Evolutionary conservation across 2,113 vertebrate species (phyloP).

Genomic region (Cathartes aura): DNA sequence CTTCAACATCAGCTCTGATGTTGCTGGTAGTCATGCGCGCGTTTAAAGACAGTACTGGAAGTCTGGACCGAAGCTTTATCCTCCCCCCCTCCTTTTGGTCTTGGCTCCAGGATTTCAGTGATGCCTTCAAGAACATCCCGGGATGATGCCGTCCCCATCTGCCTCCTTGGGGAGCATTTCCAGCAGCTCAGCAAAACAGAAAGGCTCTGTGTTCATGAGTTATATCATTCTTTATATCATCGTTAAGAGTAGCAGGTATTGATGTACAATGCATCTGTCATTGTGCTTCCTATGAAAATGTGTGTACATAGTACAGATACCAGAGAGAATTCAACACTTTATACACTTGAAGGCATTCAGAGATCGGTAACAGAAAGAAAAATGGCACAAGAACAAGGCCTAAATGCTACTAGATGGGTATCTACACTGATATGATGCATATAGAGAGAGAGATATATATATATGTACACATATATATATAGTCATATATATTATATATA

Average conservation of each 20-base stretch:
- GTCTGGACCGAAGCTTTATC: not conserved
- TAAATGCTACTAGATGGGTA: constrained; percentile 70
- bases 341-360: constrained; percentile 86
- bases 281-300: constrained; percentile 88
- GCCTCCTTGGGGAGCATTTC: not conserved
- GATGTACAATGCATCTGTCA: constrained; percentile 86
- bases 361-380: constrained; percentile 65
- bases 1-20: not conserved
- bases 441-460: constrained; percentile 64
- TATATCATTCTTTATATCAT: constrained; percentile 83
- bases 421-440: constrained; percentile 73
- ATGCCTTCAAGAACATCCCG: not conserved
- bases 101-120: not conserved
- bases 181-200: constrained; percentile 42
- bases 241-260: constrained; percentile 79
- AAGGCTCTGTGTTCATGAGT: constrained; percentile 45
- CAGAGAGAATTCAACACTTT: constrained; percentile 82
- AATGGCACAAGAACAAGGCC: constrained; percentile 75
- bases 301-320: constrained; percentile 87
- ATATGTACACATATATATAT: constrained; percentile 75
- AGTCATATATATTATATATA: constrained; percentile 83
- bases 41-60: accelerated
- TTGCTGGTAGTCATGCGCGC: accelerated
- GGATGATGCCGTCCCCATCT: not conserved
- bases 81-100: not conserved